A percentile compares a stretch with the other conserved stretches of the same genome.
Evolutionary conservation across 2,113 vertebrate species (phyloP).

Genomic region (Terrapene triunguis): DNA sequence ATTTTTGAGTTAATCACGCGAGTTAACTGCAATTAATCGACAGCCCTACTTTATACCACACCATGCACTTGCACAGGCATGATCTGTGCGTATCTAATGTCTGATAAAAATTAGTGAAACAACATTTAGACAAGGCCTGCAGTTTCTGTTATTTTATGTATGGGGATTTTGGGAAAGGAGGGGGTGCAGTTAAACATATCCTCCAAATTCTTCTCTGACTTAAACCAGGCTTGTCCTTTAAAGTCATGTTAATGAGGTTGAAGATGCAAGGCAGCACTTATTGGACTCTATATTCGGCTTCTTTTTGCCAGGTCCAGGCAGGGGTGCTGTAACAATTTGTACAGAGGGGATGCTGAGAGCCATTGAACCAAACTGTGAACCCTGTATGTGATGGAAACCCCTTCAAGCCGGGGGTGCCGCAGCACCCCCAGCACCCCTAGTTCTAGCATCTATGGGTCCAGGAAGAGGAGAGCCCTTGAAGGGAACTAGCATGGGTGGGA

Average conservation of each 20-base stretch:
- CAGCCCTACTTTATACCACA: no score
- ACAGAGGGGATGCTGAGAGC: no score
- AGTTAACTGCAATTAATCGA: no score
- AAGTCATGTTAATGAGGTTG: fast-evolving
- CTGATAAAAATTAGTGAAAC: fast-evolving
- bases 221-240: neutral
- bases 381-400: no score
- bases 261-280: neutral
- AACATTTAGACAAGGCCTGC: neutral
- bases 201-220: fast-evolving
- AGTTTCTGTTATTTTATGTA: neutral
- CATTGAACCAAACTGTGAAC: no score
- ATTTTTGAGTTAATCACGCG: no score
- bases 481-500: neutral
- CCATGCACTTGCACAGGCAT: neutral
- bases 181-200: neutral
- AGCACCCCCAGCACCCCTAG: no score
- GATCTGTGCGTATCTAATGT: neutral
- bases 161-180: neutral
- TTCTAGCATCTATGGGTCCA: neutral
- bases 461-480: neutral
- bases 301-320: neutral
- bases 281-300: neutral
- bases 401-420: no score
- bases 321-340: no score